A percentile compares a stretch with the other conserved stretches of the same genome.
Conservation (phyloP, 64 coral and sea anemone species). For the Montipora foliosa region DNA sequence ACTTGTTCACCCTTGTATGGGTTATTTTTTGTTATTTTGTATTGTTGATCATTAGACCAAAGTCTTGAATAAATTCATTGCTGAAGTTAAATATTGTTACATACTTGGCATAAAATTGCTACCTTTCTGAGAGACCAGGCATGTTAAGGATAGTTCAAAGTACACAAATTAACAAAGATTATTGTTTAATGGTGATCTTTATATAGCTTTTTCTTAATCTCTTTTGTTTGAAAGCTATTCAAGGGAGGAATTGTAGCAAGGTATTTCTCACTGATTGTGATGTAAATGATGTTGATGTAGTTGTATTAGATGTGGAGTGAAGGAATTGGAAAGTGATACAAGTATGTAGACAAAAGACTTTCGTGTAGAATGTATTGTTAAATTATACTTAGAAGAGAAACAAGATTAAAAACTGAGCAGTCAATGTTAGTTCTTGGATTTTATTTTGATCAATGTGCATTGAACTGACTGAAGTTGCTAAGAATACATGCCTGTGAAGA, state of each 20-base stretch:
- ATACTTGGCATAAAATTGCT: slow-evolving; percentile 14
- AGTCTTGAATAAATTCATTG: neutral
- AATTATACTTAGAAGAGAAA: slow-evolving; percentile 21
- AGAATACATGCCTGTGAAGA: neutral
- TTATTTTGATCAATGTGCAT: neutral
- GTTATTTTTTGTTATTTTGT: slow-evolving; percentile 54
- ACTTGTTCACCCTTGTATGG: neutral
- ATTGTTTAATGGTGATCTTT: neutral
- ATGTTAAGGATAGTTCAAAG: neutral
- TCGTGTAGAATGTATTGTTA: slow-evolving; percentile 55
- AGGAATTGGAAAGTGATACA: slow-evolving; percentile 2
- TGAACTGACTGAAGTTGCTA: neutral
- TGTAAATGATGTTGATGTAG: slow-evolving; percentile 1
- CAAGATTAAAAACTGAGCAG: slow-evolving; percentile 53
- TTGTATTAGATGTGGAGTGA: neutral
- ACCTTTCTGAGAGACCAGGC: neutral
- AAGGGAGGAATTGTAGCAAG: neutral
- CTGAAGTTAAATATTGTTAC: slow-evolving; percentile 2
- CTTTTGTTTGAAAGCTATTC: neutral
- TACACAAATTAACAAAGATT: too few species aligned
- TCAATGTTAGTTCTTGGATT: neutral
- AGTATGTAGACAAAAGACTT: slow-evolving; percentile 21
- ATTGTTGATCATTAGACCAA: slow-evolving; percentile 41
- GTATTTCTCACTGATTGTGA: slow-evolving; percentile 1
- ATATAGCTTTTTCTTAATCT: too few species aligned